Evolutionary conservation across 2,888 invertebrate species (phyloP).

Genomic region (Parnassius smintheus): DNA sequence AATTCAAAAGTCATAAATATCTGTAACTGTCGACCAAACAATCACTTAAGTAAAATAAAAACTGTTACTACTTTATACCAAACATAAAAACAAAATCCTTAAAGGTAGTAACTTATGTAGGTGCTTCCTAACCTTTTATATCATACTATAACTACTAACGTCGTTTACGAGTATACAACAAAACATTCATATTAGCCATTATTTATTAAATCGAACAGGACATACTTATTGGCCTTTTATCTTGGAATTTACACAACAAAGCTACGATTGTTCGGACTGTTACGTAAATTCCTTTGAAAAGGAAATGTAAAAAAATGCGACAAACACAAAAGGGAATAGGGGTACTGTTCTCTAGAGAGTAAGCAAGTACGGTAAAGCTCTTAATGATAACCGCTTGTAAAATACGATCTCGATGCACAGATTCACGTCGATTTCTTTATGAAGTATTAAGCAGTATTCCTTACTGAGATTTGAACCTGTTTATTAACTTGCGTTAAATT

Average conservation of each 20-base stretch:
- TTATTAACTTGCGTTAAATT: too few relatives aligned
- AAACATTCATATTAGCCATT: not conserved
- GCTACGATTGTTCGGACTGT: slow-evolving; percentile 18
- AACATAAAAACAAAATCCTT: too few relatives aligned
- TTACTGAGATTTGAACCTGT: too few relatives aligned
- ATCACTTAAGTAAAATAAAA: too few relatives aligned
- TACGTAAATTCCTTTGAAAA: slow-evolving; percentile 24
- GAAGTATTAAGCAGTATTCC: too few relatives aligned
- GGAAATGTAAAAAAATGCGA: slow-evolving; percentile 21
- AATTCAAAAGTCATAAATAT: too few relatives aligned
- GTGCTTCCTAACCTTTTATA: too few relatives aligned
- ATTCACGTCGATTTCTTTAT: slow-evolving; percentile 8
- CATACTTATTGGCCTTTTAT: not conserved
- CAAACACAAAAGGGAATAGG: slow-evolving; percentile 25
- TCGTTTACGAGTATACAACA: too few relatives aligned
- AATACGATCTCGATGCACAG: slow-evolving; percentile 12
- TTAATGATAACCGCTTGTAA: slow-evolving; percentile 22
- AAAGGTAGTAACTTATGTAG: too few relatives aligned
- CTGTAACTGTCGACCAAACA: too few relatives aligned
- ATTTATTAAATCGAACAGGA: not conserved
- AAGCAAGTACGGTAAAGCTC: slow-evolving; percentile 22
- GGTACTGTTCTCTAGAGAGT: slow-evolving; percentile 22
- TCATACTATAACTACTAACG: too few relatives aligned
- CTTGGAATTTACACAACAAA: slow-evolving; percentile 18
- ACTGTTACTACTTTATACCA: too few relatives aligned